Evolutionary conservation across 2,888 invertebrate genomes (phyloP), one percentile per base, ranked within the genome.

Genomic region (Trissolcus brochymenae): DNA sequence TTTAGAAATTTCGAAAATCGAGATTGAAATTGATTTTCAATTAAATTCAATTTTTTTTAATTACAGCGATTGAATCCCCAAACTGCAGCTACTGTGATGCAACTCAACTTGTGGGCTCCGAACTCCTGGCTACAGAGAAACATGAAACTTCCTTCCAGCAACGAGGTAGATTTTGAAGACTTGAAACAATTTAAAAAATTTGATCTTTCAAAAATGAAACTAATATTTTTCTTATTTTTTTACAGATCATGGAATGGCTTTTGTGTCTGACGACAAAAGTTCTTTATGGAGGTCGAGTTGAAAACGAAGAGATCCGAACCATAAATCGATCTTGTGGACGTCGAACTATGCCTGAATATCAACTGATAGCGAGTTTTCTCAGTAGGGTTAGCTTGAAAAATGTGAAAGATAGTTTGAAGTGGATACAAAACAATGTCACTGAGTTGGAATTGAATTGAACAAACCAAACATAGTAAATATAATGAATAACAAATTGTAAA

Each of bases 91-190:
- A 94, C 94, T 81, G 91, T 95, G 56, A 92, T 94, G 85, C 94
- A 95, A 84, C 86, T 95, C 76, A 92, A 92, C 83, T 89, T 95
- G 41, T 95, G 95, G 95, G 94, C 94, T 4, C 95, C 95, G 0
- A 93, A 92, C 64, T 86, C 90, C 11, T 95, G 95, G 95, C 84
- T 94, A 0, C 91, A 90, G 78, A 83, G 85, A 14, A 87, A 85
- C 11, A 87, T 87, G 7, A 91, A 91, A 82, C 86, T 91, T 81
- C 93, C 94, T 40, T 91, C 91, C 13, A 93, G 92, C 83, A 91
- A 92, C 65, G 93, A 94, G 89, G 93, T 93, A 84, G 76, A 21
- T 41, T 14, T 55, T 1, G 35, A 11, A 16, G n/a, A n/a, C n/a
- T n/a, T n/a, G n/a, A n/a, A n/a, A n/a, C n/a, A n/a, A 50, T 6